These are phyloP conservation scores for Eospalax fontanierii DNA, from an alignment of 2,797 vertebrate species.

Conservation along the genomic window DNA sequence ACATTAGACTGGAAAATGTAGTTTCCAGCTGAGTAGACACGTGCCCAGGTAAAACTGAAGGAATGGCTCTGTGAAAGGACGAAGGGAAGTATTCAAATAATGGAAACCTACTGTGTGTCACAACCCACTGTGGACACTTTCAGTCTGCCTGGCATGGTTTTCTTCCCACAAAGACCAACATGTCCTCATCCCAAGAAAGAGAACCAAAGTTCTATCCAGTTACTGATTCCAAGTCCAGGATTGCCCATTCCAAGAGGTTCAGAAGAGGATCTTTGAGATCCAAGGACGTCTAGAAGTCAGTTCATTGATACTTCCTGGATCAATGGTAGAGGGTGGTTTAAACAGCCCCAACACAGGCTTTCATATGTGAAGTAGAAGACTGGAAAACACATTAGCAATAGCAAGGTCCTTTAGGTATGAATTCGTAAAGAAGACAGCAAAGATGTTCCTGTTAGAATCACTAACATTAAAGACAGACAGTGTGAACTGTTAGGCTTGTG, in stretches of 20 bases:
- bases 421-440: not conserved
- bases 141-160: not conserved
- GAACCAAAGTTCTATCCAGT: not conserved
- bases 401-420: not conserved
- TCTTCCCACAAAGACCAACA: not conserved
- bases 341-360: not conserved
- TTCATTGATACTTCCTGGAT: not conserved
- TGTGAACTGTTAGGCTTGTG: not conserved
- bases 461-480: not conserved
- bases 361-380: not conserved
- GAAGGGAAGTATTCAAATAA: not conserved
- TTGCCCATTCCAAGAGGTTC: not conserved
- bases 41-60: not conserved
- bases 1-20: conserved; percentile 2
- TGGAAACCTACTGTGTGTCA: not conserved
- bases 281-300: not conserved
- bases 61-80: not conserved
- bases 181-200: not conserved
- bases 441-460: not conserved
- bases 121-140: not conserved
- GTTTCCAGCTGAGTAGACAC: not conserved
- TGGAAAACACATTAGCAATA: not conserved
- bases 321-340: not conserved
- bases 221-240: not conserved
- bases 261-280: not conserved